A percentile compares a stretch with the other conserved stretches of the same genome.
phyloP scores from a whole-genome alignment of 2,888 invertebrate species.

The Antitype chi region DNA sequence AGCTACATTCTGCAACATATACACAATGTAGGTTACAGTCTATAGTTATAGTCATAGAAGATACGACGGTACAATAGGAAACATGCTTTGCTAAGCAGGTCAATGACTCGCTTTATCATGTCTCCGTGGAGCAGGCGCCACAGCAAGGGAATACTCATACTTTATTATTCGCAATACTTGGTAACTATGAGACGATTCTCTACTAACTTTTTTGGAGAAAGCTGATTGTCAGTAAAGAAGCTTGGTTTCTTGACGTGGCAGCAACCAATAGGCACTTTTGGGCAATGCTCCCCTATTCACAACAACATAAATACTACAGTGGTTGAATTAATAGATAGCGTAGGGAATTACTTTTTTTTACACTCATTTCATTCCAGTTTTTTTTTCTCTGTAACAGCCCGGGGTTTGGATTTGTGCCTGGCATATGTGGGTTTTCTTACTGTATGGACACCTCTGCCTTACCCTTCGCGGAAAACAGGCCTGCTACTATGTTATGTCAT shows the following conservation, averaged over 20 bases:
- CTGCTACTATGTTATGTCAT: not conserved
- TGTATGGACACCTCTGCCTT: not conserved
- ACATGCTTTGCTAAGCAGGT: conserved; percentile 65
- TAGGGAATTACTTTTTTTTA: not conserved
- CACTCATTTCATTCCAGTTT: not conserved
- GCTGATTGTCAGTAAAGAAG: not conserved
- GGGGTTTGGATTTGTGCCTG: not conserved
- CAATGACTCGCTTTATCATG: conserved; percentile 66
- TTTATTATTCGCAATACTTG: conserved; percentile 19
- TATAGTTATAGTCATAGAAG: conserved; percentile 36
- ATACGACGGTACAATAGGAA: conserved; percentile 57
- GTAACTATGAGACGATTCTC: not conserved
- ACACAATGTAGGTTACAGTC: conserved; percentile 41
- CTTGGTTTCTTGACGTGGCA: not conserved
- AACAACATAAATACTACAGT: not conserved
- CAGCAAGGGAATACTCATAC: conserved; percentile 26
- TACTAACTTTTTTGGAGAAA: conserved; percentile 31
- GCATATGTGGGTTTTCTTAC: not conserved
- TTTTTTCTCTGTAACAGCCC: not conserved
- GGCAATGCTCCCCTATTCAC: not conserved
- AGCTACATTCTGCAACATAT: conserved; percentile 40
- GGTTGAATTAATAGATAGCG: not conserved
- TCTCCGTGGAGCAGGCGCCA: conserved; percentile 41
- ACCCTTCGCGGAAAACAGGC: not conserved
- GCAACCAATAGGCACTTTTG: no score